Evolutionary conservation across 2,888 invertebrate genomes (phyloP), one percentile per base, ranked within the genome.

Genomic region (Rhabditophanes sp.): DNA sequence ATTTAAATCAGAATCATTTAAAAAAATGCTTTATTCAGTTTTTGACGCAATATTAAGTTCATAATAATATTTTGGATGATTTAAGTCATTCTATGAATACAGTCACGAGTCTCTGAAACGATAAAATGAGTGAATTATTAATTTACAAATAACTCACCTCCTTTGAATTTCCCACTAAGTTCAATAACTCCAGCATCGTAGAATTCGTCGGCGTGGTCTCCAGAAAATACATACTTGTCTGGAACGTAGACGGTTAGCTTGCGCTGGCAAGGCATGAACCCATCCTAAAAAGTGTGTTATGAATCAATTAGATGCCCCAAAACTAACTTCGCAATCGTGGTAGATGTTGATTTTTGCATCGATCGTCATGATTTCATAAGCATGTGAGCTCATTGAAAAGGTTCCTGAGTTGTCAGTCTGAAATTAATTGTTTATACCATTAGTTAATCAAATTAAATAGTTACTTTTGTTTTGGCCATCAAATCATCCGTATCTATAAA

Each of bases 151-250:
- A n/a, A n/a, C 27, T 31, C 39, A 32, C 44, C 42, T 8, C 42
- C 42, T 3, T 15, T 12, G 33, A 45, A 42, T 23, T 45, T 42
- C 8, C 45, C 42, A 2, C 37, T 21, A 2, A 42, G 25, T 18
- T 42, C 42, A 20, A 45, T 41, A 2, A 22, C n/a, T 8, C 42
- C 42, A 14, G 45, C 40, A 15, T 42, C 40, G 23, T 45, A 42
- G 11, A 28, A 16, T 9, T 28, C 14, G 8, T 37, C 26, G 5
- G 42, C 43, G 8, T 22, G 21, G 25, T 33, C 33, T 15, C 42
- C 42, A 16, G 9, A 25, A n/a, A 15, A 25, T 3, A 42, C 45
- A 24, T 42, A 42, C 19, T 25, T 18, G 9, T 46, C 41, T 1
- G 42, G 42, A 18, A 42, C 21, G 11, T 24, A 25, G 22, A 42